These are phyloP conservation scores for Mus spretus DNA, from an alignment of 2,797 vertebrate species.

Conservation along the genomic window DNA sequence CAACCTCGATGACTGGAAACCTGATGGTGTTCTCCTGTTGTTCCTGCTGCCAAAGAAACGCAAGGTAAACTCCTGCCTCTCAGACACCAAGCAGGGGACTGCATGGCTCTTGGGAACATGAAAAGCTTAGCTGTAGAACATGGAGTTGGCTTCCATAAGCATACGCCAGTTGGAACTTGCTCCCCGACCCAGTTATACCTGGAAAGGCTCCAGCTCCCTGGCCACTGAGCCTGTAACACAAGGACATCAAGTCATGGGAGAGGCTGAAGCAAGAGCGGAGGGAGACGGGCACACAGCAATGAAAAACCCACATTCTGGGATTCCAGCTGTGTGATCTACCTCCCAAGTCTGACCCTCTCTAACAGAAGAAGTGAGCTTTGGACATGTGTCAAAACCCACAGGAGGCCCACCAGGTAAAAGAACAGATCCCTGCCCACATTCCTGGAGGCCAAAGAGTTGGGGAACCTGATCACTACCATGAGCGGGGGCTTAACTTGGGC, in stretches of 20 bases:
- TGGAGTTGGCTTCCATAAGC: too few relatives aligned
- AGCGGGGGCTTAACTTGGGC: not conserved
- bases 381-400: not conserved
- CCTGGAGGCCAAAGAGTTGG: not conserved
- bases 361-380: not conserved
- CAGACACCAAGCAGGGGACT: accelerated
- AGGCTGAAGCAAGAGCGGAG: not conserved
- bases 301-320: not conserved
- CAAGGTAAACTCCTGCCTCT: not conserved
- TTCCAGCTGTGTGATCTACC: not conserved
- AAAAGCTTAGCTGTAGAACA: accelerated
- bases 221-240: not conserved
- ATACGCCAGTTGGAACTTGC: not conserved
- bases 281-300: not conserved
- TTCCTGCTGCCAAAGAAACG: accelerated
- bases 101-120: accelerated
- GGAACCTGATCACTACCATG: not conserved
- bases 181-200: not conserved
- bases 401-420: not conserved
- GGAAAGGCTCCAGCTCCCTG: accelerated
- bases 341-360: not conserved
- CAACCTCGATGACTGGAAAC: accelerated
- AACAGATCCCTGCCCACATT: not conserved
- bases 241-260: not conserved
- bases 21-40: accelerated